A percentile compares a stretch with the other conserved stretches of the same genome.
These are phyloP conservation scores for Notechis scutatus DNA, from an alignment of 2,113 vertebrate genomes.

Conservation along the genomic window DNA sequence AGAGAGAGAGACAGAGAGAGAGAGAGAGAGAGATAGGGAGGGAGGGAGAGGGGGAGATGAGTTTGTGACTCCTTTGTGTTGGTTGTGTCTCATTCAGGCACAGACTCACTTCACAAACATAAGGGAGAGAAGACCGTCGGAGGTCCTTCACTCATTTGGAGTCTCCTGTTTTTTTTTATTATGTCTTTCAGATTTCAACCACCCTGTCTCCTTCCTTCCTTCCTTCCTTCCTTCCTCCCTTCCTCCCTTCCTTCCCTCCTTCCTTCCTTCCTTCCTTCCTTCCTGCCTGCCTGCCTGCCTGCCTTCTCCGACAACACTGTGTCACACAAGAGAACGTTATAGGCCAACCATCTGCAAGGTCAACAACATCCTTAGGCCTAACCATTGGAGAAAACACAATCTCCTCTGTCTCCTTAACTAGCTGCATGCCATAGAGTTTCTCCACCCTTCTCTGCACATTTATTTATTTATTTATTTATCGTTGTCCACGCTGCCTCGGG, in stretches of 20 bases:
- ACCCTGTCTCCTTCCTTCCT: constrained; percentile 33
- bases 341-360: constrained; percentile 74
- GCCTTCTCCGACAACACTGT: constrained; percentile 64
- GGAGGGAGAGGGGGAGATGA: neutral
- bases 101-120: constrained; percentile 44
- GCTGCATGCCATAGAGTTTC: constrained; percentile 68
- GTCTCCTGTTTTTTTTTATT: constrained; percentile 61
- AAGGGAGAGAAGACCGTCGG: constrained; percentile 68
- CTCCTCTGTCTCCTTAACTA: constrained; percentile 76
- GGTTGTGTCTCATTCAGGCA: neutral
- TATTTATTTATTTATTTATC: constrained; percentile 54
- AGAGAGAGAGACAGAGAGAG: neutral
- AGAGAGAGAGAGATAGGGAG: too few relatives aligned
- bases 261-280: neutral
- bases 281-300: neutral
- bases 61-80: neutral
- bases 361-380: constrained; percentile 72
- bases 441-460: constrained; percentile 46
- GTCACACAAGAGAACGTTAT: constrained; percentile 75
- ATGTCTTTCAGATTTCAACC: constrained; percentile 63
- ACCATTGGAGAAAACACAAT: constrained; percentile 71
- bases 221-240: constrained; percentile 4
- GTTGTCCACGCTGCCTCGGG: constrained; percentile 68
- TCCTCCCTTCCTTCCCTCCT: too few relatives aligned
- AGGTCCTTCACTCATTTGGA: constrained; percentile 58